Evolutionary conservation across 2,797 vertebrate species (phyloP).

Genomic region (Sciurus carolinensis): DNA sequence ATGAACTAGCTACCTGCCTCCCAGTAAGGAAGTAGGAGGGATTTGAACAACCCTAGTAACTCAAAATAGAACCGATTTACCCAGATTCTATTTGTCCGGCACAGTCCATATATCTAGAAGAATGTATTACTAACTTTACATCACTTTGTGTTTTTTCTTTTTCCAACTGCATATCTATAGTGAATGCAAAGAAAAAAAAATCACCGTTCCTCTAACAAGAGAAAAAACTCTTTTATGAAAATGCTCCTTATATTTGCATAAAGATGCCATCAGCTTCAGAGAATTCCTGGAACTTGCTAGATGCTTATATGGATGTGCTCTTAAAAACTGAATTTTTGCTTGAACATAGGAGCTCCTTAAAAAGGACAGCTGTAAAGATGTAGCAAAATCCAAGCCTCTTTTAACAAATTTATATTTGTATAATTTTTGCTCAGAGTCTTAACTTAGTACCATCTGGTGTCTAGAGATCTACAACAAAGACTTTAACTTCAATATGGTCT

Average conservation of each 20-base stretch:
- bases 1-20: neutral
- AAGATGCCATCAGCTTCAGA: neutral
- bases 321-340: slow-evolving; percentile 28
- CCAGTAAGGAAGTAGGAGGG: neutral
- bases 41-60: neutral
- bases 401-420: neutral
- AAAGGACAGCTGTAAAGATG: neutral
- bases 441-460: neutral
- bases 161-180: neutral
- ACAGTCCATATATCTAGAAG: neutral
- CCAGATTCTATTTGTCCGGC: neutral
- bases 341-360: neutral
- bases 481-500: neutral
- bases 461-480: neutral
- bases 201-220: neutral
- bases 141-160: neutral
- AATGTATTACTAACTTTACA: neutral
- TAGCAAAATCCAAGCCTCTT: neutral
- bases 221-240: neutral
- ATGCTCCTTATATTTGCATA: neutral
- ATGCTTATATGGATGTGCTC: neutral
- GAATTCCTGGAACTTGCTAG: neutral
- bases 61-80: neutral
- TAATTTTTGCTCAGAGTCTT: neutral
- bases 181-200: neutral